Percentiles rank a stretch among this genome's conserved stretches.
Conservation (phyloP, 2,797 vertebrate genomes). For the Lacerta viridis region DNA sequence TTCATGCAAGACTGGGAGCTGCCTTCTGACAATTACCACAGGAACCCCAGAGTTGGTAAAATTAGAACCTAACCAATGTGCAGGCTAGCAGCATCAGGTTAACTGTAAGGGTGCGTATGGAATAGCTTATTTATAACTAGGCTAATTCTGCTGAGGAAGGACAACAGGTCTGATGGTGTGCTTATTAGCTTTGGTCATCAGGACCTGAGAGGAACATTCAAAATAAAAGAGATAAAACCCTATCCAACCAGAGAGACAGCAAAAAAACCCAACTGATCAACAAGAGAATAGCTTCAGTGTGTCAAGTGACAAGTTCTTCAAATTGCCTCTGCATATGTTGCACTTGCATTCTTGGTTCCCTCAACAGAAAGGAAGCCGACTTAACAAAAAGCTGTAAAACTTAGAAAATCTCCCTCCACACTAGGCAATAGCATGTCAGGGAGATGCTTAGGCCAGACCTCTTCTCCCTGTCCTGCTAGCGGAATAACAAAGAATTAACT, state of each 20-base stretch:
- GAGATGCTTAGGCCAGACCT: not conserved
- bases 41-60: no score
- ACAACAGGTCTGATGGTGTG: no score
- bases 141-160: no score
- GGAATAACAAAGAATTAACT: not conserved
- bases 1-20: no score
- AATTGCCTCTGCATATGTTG: not conserved
- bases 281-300: slow-evolving; percentile 6
- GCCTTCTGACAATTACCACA: no score
- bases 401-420: not conserved
- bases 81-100: no score
- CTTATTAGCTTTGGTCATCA: not conserved
- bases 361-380: not conserved
- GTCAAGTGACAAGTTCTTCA: not conserved
- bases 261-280: slow-evolving; percentile 50
- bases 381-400: not conserved
- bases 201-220: slow-evolving; percentile 51
- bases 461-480: not conserved
- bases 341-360: not conserved
- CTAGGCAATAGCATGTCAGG: not conserved
- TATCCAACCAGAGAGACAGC: not conserved
- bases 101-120: no score
- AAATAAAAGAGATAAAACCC: slow-evolving; percentile 50
- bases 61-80: no score
- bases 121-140: no score